Percentiles rank a stretch among this genome's conserved stretches.
phyloP scores from a whole-genome alignment of 2,113 vertebrate genomes.

The Cisticola juncidis region DNA sequence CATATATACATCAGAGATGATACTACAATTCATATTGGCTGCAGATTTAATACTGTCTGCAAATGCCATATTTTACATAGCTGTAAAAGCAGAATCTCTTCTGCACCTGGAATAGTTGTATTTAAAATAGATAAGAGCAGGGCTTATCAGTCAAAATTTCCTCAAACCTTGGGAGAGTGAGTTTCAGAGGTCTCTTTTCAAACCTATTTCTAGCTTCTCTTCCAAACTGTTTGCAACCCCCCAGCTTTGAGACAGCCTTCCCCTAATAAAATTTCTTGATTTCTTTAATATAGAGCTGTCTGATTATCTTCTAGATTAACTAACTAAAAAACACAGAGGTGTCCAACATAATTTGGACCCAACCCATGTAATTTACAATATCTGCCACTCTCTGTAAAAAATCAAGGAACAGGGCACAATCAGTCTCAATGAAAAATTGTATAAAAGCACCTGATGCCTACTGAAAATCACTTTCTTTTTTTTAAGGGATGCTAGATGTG shows the following conservation, averaged over 20 bases:
- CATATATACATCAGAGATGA: not conserved
- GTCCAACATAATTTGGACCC: not conserved
- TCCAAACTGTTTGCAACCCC: not conserved
- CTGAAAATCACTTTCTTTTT: not conserved
- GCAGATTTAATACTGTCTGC: not conserved
- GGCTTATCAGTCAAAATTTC: not conserved
- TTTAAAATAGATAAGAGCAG: not conserved
- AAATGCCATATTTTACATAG: not conserved
- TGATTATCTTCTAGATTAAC: not conserved
- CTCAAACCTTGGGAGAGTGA: not conserved
- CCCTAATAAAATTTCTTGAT: not conserved
- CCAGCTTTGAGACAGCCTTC: not conserved
- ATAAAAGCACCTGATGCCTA: not conserved
- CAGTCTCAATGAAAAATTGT: not conserved
- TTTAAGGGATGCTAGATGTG: not conserved
- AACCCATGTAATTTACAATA: not conserved
- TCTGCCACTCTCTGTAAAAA: not conserved
- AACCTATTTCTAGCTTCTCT: not conserved
- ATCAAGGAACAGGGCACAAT: not conserved
- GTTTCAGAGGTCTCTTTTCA: not conserved
- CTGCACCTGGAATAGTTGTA: not conserved
- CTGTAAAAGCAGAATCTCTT: not conserved
- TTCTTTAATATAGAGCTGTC: not conserved
- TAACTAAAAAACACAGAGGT: not conserved
- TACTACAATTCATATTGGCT: not conserved